A percentile compares a stretch with the other conserved stretches of the same genome.
Evolutionary conservation across 37 sponge, comb jelly and placozoan genomes (phyloP).

Genomic region (Mnemiopsis leidyi): DNA sequence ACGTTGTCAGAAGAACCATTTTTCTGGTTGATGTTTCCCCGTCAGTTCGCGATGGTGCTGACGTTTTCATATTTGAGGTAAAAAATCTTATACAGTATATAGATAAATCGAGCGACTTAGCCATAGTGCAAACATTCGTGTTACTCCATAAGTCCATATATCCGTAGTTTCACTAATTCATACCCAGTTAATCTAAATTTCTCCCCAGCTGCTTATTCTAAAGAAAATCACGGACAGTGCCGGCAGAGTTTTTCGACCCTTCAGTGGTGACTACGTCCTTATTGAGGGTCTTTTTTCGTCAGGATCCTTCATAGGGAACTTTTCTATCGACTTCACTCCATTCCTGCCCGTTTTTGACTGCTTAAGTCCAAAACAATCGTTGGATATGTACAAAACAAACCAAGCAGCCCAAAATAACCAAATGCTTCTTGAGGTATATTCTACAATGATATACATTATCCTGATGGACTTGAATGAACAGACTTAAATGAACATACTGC

Average conservation of each 20-base stretch:
- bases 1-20: not conserved
- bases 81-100: too few relatives aligned
- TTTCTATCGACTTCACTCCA: not conserved
- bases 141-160: too few relatives aligned
- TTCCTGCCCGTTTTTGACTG: not conserved
- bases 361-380: not conserved
- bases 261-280: not conserved
- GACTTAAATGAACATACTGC: too few relatives aligned
- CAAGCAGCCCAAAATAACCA: not conserved
- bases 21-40: constrained; percentile 38
- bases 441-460: not conserved
- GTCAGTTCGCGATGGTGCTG: not conserved
- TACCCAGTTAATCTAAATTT: too few relatives aligned
- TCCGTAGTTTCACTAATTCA: too few relatives aligned
- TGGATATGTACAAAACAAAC: not conserved
- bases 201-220: not conserved
- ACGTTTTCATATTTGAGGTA: constrained; percentile 37
- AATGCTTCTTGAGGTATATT: not conserved
- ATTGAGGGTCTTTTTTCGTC: constrained; percentile 53
- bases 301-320: not conserved
- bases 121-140: too few relatives aligned
- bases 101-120: too few relatives aligned
- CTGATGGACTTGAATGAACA: too few relatives aligned
- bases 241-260: constrained; percentile 14
- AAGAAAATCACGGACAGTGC: not conserved